These are phyloP conservation scores for Paramormyrops hopkinsi DNA, from an alignment of 2,797 vertebrate genomes.

Conservation along the genomic window DNA sequence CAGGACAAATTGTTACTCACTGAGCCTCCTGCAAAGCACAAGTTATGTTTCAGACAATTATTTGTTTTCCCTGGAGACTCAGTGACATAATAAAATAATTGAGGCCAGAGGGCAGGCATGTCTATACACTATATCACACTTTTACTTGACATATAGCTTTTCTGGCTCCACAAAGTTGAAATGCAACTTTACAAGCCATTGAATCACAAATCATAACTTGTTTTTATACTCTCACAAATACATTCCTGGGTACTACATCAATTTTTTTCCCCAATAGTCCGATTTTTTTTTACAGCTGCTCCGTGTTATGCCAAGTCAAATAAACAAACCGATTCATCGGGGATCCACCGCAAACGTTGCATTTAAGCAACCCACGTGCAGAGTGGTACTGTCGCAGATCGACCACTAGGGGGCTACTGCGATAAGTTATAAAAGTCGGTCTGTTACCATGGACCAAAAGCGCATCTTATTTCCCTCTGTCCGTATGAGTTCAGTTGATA, in stretches of 20 bases:
- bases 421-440: not conserved
- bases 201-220: not conserved
- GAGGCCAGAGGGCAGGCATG: not conserved
- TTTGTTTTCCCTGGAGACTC: not conserved
- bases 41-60: not conserved
- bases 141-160: not conserved
- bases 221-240: not conserved
- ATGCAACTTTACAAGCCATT: not conserved
- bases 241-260: not conserved
- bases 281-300: not conserved
- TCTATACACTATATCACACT: not conserved
- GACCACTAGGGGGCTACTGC: conserved; percentile 11
- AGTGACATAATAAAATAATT: not conserved
- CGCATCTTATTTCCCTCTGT: not conserved
- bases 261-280: not conserved
- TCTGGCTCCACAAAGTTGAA: not conserved
- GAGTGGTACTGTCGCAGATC: not conserved
- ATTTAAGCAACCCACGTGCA: not conserved
- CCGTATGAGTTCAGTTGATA: not conserved
- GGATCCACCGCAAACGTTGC: not conserved
- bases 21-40: not conserved
- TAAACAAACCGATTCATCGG: not conserved
- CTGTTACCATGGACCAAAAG: not conserved
- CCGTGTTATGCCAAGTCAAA: not conserved
- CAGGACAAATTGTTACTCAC: not conserved